These are phyloP conservation scores for Lycaena phlaeas DNA, from an alignment of 2,888 invertebrate genomes.

Conservation along the genomic window DNA sequence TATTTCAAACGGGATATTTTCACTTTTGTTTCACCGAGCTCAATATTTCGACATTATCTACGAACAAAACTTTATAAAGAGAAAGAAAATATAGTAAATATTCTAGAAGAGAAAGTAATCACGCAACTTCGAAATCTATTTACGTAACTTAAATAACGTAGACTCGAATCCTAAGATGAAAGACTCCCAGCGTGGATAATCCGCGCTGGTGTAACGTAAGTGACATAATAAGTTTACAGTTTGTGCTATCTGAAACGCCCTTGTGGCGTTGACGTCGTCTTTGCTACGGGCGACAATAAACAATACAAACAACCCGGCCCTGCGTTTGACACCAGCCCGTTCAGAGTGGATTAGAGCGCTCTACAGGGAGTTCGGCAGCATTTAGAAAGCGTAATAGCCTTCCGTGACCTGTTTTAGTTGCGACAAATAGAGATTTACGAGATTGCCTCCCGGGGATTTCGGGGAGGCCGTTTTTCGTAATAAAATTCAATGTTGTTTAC, in stretches of 20 bases:
- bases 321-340: slow-evolving; percentile 72
- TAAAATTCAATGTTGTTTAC: slow-evolving; percentile 64
- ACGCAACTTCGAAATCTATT: too few species aligned
- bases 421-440: slow-evolving; percentile 72
- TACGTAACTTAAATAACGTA: too few species aligned
- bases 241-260: slow-evolving; percentile 58
- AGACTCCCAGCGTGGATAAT: too few species aligned
- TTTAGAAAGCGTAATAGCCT: slow-evolving; percentile 71
- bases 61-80: too few species aligned
- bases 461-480: slow-evolving; percentile 47
- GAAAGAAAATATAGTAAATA: too few species aligned
- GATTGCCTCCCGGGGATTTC: slow-evolving; percentile 54
- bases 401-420: slow-evolving; percentile 71
- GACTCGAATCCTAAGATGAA: too few species aligned
- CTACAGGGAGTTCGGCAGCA: slow-evolving; percentile 68
- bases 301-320: slow-evolving; percentile 70
- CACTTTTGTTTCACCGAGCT: too few species aligned
- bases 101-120: too few species aligned
- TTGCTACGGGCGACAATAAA: slow-evolving; percentile 68
- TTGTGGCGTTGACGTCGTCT: slow-evolving; percentile 45
- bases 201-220: too few species aligned
- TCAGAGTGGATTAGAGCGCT: slow-evolving; percentile 69
- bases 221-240: slow-evolving; percentile 16
- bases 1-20: too few species aligned
- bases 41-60: too few species aligned